phyloP scores from a whole-genome alignment of 2,888 invertebrate species.

The Drosophila atripex region DNA sequence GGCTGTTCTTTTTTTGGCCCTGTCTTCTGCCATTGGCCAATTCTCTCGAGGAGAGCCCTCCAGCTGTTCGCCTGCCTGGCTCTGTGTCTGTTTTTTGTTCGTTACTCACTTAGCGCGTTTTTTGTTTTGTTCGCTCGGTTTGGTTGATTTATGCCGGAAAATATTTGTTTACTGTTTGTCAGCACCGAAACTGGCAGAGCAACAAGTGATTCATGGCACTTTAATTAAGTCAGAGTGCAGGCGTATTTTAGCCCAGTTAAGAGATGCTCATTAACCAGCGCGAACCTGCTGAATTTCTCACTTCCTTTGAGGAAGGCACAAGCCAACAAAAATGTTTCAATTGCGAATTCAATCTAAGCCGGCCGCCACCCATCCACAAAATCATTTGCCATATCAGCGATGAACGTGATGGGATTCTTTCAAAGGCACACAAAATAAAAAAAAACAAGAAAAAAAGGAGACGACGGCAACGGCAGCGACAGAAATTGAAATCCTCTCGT shows the following conservation, averaged over 20 bases:
- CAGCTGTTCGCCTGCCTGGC: slow-evolving; percentile 56
- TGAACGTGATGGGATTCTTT: slow-evolving; percentile 77
- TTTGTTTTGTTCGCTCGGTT: slow-evolving; percentile 65
- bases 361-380: slow-evolving; percentile 21
- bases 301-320: not conserved
- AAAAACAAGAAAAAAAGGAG: not conserved
- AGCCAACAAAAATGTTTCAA: slow-evolving; percentile 32
- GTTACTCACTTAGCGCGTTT: slow-evolving; percentile 54
- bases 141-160: slow-evolving; percentile 72
- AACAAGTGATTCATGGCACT: slow-evolving; percentile 71
- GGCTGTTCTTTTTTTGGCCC: slow-evolving; percentile 53
- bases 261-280: slow-evolving; percentile 45
- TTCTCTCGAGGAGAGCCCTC: slow-evolving; percentile 54
- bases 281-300: slow-evolving; percentile 3
- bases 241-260: slow-evolving; percentile 12
- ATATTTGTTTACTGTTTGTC: slow-evolving; percentile 50
- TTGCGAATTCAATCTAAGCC: slow-evolving; percentile 24
- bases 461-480: slow-evolving; percentile 2
- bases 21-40: slow-evolving; percentile 67
- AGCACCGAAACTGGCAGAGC: slow-evolving; percentile 45
- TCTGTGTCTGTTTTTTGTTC: slow-evolving; percentile 51
- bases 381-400: slow-evolving; percentile 68
- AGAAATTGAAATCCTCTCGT: slow-evolving; percentile 67
- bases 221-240: slow-evolving; percentile 55
- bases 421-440: not conserved